Evolutionary conservation across 2,113 vertebrate genomes (phyloP).

Genomic region (Cairina moschata): DNA sequence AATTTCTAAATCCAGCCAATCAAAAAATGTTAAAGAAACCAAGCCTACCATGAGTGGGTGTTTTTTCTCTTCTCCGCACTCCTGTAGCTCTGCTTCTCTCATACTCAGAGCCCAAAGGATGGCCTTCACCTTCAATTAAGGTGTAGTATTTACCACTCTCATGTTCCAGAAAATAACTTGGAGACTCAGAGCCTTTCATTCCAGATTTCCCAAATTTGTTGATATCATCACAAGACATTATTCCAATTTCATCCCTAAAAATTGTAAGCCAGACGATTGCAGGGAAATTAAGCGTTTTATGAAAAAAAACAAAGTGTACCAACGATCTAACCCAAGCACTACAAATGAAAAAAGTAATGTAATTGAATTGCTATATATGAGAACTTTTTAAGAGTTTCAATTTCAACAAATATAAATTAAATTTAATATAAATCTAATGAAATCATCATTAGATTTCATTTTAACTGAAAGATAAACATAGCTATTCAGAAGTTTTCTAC

Average conservation of each 20-base stretch:
- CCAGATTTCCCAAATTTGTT: conserved; percentile 86
- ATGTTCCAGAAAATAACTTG: conserved; percentile 86
- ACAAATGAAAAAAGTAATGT: neutral
- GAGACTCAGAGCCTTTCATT: conserved; percentile 85
- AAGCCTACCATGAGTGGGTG: conserved; percentile 85
- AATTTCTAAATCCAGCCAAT: neutral
- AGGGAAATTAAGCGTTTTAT: neutral
- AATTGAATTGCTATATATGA: neutral
- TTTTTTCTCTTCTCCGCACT: conserved; percentile 88
- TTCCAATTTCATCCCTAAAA: conserved; percentile 82
- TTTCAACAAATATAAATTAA: neutral
- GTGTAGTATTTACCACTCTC: conserved; percentile 87
- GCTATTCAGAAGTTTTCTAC: neutral
- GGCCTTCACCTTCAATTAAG: conserved; percentile 79
- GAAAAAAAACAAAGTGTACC: fast-evolving
- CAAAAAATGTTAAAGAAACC: neutral
- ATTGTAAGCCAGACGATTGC: neutral
- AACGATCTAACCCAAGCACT: neutral
- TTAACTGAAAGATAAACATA: neutral
- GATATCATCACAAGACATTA: conserved; percentile 82
- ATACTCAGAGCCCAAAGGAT: conserved; percentile 77
- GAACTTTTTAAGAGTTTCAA: neutral
- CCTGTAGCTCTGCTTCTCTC: conserved; percentile 83
- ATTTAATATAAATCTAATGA: too few relatives aligned
- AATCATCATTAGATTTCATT: neutral